These are phyloP conservation scores for Euplexia lucipara DNA, from an alignment of 2,888 invertebrate genomes.

Conservation along the genomic window DNA sequence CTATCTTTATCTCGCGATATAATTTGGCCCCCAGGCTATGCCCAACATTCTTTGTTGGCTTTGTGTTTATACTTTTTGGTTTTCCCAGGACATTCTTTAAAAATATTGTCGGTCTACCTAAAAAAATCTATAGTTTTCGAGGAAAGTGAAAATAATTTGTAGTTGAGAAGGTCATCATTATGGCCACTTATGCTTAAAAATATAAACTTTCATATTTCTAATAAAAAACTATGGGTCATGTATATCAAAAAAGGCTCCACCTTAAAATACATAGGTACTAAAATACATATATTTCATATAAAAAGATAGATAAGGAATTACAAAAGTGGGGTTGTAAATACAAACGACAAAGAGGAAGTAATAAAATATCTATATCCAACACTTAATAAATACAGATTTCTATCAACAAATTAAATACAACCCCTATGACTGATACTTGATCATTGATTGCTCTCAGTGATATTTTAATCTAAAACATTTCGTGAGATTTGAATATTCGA, in stretches of 20 bases:
- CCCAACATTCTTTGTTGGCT: constrained; percentile 77
- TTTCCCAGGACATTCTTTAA: constrained; percentile 43
- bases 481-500: constrained; percentile 33
- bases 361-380: not conserved
- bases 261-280: no score
- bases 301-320: no score
- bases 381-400: not conserved
- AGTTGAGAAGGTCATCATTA: not conserved
- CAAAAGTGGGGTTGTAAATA: not conserved
- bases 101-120: not conserved
- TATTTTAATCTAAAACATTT: constrained; percentile 27
- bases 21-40: constrained; percentile 84
- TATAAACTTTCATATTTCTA: no score
- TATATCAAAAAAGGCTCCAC: no score
- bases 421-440: constrained; percentile 15
- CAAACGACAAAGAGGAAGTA: not conserved
- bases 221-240: no score
- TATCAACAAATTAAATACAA: constrained; percentile 36
- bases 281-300: no score
- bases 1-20: constrained; percentile 84
- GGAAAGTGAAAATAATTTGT: not conserved
- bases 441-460: constrained; percentile 19
- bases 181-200: no score
- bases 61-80: constrained; percentile 49
- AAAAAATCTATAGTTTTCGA: not conserved